Base-by-base conservation (phyloP, 2,113 vertebrate genomes). In the Campylorhamphus procurvoides region DNA sequence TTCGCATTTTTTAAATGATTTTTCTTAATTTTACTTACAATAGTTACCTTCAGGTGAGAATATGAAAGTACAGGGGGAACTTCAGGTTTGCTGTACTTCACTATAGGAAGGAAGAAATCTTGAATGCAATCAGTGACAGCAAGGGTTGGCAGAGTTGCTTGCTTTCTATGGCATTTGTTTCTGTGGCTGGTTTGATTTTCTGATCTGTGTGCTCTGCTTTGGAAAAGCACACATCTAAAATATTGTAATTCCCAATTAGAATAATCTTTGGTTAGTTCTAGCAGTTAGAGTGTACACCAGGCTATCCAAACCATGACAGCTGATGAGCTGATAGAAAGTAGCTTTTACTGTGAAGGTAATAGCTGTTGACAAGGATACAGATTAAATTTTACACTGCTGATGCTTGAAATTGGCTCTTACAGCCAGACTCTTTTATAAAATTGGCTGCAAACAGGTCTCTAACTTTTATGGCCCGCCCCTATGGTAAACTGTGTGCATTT, bases 321-420 rank as follows among this genome's bases (percentile, higher is more conserved):
- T 83, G 75, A 44, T 80, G 59, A 90, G 46, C 35, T 90, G 86
- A 76, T 90, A 88, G 33, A 73, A 76, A 29, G 59, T 53, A 77
- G n/a, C 46, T 80, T 85, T 89, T 94, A 11, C 58, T 90, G 10
- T 73, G 46, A 64, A 76, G 53, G 39, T 87, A 72, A 59, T 59
- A 88, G 67, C 60, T 60, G 23, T 42, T 88, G 78, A 64, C 28
- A 90, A 50, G 49, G 40, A 7, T 76, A 10, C 72, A 66, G 64
- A 80, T 86, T 49, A 66, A 77, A 83, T 92, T 80, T 88, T 66
- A 14, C 56, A 59, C 72, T 76, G 2, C 3, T 86, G 72, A 28
- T 88, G 67, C 83, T 94, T 92, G 79, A 92, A 93, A 92, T 89
- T 35, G 62, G 75, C 35, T 94, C 11, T 68, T 88, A 14, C 1